Percentiles rank a stretch among this genome's conserved stretches.
Evolutionary conservation across 2,797 vertebrate species (phyloP).

Genomic region (Ctenochaetus hawaiiensis): DNA sequence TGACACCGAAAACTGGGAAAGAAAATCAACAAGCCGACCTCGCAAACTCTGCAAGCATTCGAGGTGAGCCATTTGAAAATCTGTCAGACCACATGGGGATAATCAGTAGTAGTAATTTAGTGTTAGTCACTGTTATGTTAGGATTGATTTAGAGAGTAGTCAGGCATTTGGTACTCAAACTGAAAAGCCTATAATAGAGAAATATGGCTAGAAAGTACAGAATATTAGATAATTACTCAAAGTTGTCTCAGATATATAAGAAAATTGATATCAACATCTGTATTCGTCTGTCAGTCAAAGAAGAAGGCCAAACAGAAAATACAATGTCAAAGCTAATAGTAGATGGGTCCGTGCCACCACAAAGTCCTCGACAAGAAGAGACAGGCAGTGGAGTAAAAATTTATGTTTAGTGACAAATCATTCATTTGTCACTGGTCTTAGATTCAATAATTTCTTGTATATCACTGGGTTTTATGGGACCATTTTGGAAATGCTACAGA

Average conservation of each 20-base stretch:
- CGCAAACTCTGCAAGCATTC: slow-evolving; percentile 92
- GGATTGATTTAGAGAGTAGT: too few species aligned
- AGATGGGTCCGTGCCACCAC: too few species aligned
- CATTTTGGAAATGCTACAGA: neutral
- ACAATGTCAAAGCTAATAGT: too few species aligned
- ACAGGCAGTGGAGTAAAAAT: too few species aligned
- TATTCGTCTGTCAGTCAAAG: too few species aligned
- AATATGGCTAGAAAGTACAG: neutral
- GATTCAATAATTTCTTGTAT: neutral
- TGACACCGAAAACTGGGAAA: slow-evolving; percentile 94
- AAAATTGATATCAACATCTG: too few species aligned
- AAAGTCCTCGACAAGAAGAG: too few species aligned
- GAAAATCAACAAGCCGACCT: slow-evolving; percentile 90
- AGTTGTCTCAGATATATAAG: neutral
- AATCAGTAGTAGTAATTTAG: neutral
- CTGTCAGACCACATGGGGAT: neutral
- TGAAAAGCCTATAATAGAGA: neutral
- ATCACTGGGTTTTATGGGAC: neutral
- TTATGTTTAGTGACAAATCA: too few species aligned
- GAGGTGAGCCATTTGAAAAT: slow-evolving; percentile 85
- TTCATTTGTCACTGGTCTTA: too few species aligned
- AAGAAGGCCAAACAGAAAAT: too few species aligned
- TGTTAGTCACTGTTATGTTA: neutral
- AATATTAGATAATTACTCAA: neutral
- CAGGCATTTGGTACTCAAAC: neutral